These are phyloP conservation scores for Bilobella aurantiaca DNA, from an alignment of 1,140 invertebrate genomes.

Conservation along the genomic window DNA sequence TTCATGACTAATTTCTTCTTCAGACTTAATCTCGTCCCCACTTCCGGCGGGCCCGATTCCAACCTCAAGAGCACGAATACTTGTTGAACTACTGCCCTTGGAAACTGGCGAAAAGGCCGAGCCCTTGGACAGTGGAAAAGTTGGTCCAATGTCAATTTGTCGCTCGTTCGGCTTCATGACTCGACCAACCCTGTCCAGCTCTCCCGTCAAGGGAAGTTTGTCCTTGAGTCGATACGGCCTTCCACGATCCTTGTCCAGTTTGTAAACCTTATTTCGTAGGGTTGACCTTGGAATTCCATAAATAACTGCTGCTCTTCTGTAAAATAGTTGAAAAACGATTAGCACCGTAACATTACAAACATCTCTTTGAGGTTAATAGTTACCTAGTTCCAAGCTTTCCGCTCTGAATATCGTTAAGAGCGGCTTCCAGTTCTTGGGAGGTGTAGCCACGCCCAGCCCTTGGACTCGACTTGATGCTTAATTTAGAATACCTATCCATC, in stretches of 20 bases:
- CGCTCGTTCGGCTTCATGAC: background rate
- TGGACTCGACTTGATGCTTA: conserved; percentile 4
- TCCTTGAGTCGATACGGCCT: conserved; percentile 9
- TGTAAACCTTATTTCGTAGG: conserved; percentile 70
- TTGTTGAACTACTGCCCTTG: background rate
- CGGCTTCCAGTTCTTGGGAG: conserved; percentile 78
- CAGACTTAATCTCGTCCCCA: conserved; percentile 9
- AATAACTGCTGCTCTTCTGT: conserved; percentile 70
- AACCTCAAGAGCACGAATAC: background rate
- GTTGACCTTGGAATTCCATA: conserved; percentile 93
- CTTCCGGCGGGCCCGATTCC: conserved; percentile 2
- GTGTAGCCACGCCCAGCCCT: conserved; percentile 53
- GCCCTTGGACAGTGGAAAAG: background rate
- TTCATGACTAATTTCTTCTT: conserved; percentile 28
- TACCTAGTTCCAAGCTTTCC: conserved; percentile 75
- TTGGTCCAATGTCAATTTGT: background rate
- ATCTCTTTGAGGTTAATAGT: background rate
- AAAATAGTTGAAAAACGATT: conserved; percentile 6
- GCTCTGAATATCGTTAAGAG: conserved; percentile 80
- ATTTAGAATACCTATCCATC: no score
- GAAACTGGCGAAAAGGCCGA: background rate
- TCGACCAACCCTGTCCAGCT: no score
- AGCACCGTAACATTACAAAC: background rate
- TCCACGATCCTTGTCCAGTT: conserved; percentile 25
- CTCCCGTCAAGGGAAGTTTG: no score